Evolutionary conservation across 2,113 vertebrate genomes (phyloP).

Genomic region (Hipposideros armiger): DNA sequence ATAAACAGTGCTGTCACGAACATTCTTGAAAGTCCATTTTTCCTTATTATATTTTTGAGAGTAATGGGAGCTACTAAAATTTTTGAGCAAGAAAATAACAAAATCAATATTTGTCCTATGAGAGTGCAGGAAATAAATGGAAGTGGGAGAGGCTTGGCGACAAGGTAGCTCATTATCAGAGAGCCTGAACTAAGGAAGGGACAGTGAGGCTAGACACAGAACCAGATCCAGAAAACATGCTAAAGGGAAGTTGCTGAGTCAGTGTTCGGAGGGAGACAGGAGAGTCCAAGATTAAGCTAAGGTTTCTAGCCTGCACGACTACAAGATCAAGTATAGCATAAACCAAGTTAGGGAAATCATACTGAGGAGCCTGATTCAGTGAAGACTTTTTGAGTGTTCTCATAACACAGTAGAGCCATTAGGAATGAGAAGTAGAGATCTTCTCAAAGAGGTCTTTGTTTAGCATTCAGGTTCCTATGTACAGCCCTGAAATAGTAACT

Average conservation of each 20-base stretch:
- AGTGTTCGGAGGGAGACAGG: background rate
- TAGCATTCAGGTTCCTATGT: background rate
- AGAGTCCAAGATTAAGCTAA: background rate
- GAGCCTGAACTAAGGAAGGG: background rate
- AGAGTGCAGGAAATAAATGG: background rate
- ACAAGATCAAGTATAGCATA: background rate
- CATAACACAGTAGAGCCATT: background rate
- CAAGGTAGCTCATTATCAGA: background rate
- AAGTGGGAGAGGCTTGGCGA: background rate
- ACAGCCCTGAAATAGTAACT: conserved; percentile 14
- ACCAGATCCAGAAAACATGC: background rate
- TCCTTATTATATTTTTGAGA: background rate
- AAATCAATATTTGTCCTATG: background rate
- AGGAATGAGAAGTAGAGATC: background rate
- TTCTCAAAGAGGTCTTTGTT: background rate
- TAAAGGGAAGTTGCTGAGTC: background rate
- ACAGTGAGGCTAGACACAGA: background rate
- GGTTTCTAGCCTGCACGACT: background rate
- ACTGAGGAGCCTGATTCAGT: background rate
- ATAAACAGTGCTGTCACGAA: background rate
- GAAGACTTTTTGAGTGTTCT: background rate
- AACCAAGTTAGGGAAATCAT: background rate
- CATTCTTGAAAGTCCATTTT: background rate
- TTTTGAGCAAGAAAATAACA: conserved; percentile 10
- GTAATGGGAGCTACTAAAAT: background rate